Conservation (phyloP, 2,888 invertebrate genomes). For the Pyrocoelia pectoralis region DNA sequence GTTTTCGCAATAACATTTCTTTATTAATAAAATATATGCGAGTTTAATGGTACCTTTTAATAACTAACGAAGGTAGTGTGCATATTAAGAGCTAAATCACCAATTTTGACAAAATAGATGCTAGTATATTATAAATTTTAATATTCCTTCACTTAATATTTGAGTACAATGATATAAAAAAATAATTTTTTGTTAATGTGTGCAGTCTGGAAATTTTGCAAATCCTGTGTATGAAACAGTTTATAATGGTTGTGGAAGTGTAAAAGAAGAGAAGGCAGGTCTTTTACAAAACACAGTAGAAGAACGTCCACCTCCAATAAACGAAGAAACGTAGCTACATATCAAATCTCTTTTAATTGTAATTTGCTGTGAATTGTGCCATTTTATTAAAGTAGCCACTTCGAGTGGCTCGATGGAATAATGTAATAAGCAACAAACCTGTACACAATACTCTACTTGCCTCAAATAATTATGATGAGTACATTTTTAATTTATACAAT, state of each 20-base stretch:
- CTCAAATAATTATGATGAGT: conserved; percentile 25
- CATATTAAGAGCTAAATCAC: too few relatives aligned
- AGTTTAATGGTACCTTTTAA: too few relatives aligned
- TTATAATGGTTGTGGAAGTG: conserved; percentile 64
- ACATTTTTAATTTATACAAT: conserved; percentile 21
- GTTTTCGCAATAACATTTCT: too few relatives aligned
- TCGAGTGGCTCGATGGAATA: neutral
- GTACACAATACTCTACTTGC: conserved; percentile 24
- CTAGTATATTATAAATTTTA: too few relatives aligned
- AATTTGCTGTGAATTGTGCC: conserved; percentile 60
- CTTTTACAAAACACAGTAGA: conserved; percentile 64
- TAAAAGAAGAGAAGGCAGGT: conserved; percentile 65
- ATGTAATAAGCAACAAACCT: neutral
- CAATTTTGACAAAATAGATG: too few relatives aligned
- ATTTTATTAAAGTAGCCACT: conserved; percentile 43
- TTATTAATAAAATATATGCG: too few relatives aligned
- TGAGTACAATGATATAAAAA: too few relatives aligned
- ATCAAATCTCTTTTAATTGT: conserved; percentile 42
- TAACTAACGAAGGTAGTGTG: too few relatives aligned
- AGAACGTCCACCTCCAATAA: conserved; percentile 55
- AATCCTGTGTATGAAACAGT: conserved; percentile 89
- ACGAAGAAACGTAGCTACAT: conserved; percentile 53
- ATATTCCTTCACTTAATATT: too few relatives aligned
- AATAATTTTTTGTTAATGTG: conserved; percentile 18
- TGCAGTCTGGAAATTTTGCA: conserved; percentile 76